Base-by-base conservation (phyloP, 2,888 invertebrate species). In the Rapana venosa region DNA sequence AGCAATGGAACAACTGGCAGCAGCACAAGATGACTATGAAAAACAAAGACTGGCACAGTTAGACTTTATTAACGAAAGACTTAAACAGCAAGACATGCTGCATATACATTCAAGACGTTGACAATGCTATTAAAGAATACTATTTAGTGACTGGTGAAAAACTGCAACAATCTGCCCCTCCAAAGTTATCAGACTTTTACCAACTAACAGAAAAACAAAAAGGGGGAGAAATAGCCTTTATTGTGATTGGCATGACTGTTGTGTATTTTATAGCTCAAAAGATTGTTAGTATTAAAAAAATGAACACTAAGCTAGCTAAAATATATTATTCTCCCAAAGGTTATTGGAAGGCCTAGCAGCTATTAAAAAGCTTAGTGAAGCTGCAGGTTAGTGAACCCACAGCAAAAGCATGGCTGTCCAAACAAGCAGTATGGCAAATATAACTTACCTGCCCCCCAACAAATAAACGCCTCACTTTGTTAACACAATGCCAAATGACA, bases 351-450 rank as follows among this genome's bases (percentile, higher is more conserved):
- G 26, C 5, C 30, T 47, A 74, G 30, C 87, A 32, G 89, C 90
- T 22, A 58, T 89, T 4, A 56, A 70, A 20, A 89, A 85, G 79
- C 83, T 89, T 22, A 89, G 87, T 15, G 36, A 32, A 32, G 87
- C 87, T 15, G 85, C 89, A 22, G 87, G 83, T 87, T 15, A 58
- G 86, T 70, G 81, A 86, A 81, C 22, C 4, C 20, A 77, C 36
- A 32, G 90, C 88, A 5, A 61, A 77, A 30, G 86, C 70, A 22
- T 90, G 61, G 83, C 81, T 90, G 15, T 85, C 66, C 26, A 90
- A 90, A 85, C 90, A 90, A 74, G 77, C 85, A 26, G 22, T 88
- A 32, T 90, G 88, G 90, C 88, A 88, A 77, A 77, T 90, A 32
- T 88, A n/a, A 90, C 74, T 79, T 88, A 58, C 90, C 86, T 1